phyloP scores from a whole-genome alignment of 2,113 vertebrate genomes.

The Podarcis cretensis region DNA sequence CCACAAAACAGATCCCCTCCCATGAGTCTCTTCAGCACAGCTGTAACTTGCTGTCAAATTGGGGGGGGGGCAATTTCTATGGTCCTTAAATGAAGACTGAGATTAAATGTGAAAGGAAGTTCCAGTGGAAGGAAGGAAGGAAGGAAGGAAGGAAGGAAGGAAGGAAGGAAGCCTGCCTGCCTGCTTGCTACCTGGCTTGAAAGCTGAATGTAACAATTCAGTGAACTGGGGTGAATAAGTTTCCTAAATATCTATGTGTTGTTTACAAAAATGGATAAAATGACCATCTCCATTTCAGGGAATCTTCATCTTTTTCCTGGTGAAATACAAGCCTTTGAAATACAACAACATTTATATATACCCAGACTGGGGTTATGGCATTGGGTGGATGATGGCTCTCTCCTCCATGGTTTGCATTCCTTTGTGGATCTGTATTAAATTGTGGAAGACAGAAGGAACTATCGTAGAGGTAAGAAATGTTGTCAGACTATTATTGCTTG shows the following conservation, averaged over 20 bases:
- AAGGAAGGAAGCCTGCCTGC: too few species aligned
- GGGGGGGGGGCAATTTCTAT: slow-evolving; percentile 23
- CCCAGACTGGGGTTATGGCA: slow-evolving; percentile 95
- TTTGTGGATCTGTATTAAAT: slow-evolving; percentile 85
- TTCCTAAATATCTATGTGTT: neutral
- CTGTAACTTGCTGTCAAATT: slow-evolving; percentile 44
- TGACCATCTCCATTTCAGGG: slow-evolving; percentile 75
- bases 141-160: too few species aligned
- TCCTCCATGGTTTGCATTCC: slow-evolving; percentile 99
- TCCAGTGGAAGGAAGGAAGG: neutral
- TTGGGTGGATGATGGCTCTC: slow-evolving; percentile 98
- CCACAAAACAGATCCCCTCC: neutral
- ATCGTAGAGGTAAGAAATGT: slow-evolving; percentile 84
- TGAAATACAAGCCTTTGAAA: slow-evolving; percentile 97
- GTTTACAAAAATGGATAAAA: neutral
- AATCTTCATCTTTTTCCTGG: slow-evolving; percentile 98
- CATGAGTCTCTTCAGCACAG: slow-evolving; percentile 40
- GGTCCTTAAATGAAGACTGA: slow-evolving; percentile 10
- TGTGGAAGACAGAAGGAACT: slow-evolving; percentile 92
- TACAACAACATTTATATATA: slow-evolving; percentile 98
- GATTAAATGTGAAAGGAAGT: slow-evolving; percentile 51
- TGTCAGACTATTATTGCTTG: neutral
- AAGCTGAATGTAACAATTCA: slow-evolving; percentile 5
- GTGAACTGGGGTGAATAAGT: neutral
- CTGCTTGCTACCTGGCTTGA: neutral